phyloP scores from a whole-genome alignment of 2,113 vertebrate genomes.

The Zootoca vivipara region DNA sequence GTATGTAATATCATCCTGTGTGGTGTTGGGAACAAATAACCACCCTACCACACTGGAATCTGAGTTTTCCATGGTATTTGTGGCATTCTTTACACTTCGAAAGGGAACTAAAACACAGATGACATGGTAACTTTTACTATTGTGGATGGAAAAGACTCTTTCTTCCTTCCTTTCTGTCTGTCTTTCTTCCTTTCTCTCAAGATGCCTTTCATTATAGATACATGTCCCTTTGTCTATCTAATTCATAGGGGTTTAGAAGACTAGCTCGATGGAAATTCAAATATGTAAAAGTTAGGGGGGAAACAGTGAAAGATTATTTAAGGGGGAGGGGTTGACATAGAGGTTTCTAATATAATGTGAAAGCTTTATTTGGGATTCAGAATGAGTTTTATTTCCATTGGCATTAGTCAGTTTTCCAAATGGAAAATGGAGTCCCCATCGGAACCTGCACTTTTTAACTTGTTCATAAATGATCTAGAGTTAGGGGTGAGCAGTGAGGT shows the following conservation, averaged over 20 bases:
- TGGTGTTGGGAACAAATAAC: not conserved
- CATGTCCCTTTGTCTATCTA: not conserved
- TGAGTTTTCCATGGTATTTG: slow-evolving; percentile 37
- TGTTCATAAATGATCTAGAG: no score
- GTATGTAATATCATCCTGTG: not conserved
- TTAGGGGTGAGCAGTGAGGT: no score
- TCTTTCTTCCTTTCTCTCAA: not conserved
- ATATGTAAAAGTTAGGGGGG: not conserved
- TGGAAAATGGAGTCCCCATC: not conserved
- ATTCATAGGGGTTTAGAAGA: not conserved
- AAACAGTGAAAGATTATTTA: not conserved
- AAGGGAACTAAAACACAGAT: slow-evolving; percentile 26
- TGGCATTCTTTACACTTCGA: slow-evolving; percentile 27
- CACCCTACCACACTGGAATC: not conserved
- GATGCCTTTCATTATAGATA: not conserved
- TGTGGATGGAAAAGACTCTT: rapidly evolving
- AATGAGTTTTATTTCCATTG: no score
- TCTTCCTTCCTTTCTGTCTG: not conserved
- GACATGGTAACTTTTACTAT: not conserved
- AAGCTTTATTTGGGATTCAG: not conserved
- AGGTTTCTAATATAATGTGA: not conserved
- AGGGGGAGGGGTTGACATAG: no score
- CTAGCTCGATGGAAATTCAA: not conserved
- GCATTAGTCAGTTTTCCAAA: not conserved
- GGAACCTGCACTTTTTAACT: no score